A percentile compares a stretch with the other conserved stretches of the same genome.
These are phyloP conservation scores for Tachyglossus aculeatus DNA, from an alignment of 2,797 vertebrate species.

Conservation along the genomic window DNA sequence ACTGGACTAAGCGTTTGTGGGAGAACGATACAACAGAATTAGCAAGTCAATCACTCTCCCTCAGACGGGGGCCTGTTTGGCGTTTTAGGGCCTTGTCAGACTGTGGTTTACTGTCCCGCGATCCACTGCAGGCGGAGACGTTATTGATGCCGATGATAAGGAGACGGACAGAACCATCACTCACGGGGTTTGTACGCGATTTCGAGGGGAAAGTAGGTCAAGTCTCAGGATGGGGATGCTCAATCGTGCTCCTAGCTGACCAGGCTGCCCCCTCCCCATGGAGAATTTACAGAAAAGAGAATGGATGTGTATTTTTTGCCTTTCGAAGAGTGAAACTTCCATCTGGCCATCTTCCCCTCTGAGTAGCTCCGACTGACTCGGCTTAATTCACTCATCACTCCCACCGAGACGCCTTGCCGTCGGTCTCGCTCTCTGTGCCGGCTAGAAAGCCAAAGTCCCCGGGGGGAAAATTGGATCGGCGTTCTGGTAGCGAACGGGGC, in stretches of 20 bases:
- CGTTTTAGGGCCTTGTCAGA: background rate
- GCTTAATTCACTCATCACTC: conserved; percentile 57
- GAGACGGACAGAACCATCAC: background rate
- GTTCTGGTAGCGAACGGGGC: conserved; percentile 56
- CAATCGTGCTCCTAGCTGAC: conserved; percentile 13
- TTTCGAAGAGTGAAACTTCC: conserved; percentile 49
- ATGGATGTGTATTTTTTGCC: conserved; percentile 7
- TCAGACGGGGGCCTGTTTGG: background rate
- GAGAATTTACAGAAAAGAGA: background rate
- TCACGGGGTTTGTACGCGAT: conserved; percentile 16
- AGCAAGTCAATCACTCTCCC: background rate
- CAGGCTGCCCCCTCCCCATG: background rate
- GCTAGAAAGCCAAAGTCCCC: conserved; percentile 57
- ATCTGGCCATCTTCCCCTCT: conserved; percentile 35
- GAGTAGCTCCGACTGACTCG: conserved; percentile 23
- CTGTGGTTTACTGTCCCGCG: background rate
- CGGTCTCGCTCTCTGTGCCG: conserved; percentile 53
- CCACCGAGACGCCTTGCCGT: conserved; percentile 46
- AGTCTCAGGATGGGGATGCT: conserved; percentile 21
- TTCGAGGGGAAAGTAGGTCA: conserved; percentile 41
- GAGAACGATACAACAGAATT: background rate
- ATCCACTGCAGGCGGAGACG: no score
- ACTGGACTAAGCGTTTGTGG: background rate
- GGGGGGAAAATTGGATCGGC: conserved; percentile 31
- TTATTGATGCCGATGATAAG: background rate